These are phyloP conservation scores for Pyrrhosoma nymphula DNA, from an alignment of 2,888 invertebrate species.

Conservation along the genomic window DNA sequence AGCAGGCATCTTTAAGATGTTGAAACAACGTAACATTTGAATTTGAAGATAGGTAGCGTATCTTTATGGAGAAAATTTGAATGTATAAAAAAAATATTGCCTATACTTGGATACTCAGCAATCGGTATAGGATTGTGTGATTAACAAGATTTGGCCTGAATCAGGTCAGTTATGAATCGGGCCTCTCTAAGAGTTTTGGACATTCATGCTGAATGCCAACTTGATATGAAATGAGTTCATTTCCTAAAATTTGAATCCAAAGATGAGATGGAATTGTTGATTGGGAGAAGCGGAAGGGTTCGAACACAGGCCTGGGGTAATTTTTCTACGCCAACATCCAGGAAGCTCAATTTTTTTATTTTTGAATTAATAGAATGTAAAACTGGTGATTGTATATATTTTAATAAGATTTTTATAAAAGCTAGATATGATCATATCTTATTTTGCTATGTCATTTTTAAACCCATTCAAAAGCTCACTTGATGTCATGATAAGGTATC, in stretches of 20 bases:
- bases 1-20: neutral
- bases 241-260: neutral
- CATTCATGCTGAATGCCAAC: neutral
- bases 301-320: neutral
- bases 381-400: conserved; percentile 39
- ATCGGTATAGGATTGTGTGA: neutral
- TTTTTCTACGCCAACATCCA: neutral
- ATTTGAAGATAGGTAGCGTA: neutral
- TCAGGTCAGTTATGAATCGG: neutral
- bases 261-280: neutral
- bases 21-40: neutral
- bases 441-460: neutral
- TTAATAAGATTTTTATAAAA: conserved; percentile 31
- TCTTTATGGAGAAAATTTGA: neutral
- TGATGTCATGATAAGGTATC: neutral
- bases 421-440: neutral
- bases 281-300: neutral
- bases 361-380: conserved; percentile 8
- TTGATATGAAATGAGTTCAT: neutral
- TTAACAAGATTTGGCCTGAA: conserved; percentile 5
- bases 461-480: neutral
- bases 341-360: conserved; percentile 15
- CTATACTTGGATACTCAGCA: neutral
- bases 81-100: neutral
- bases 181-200: neutral